Conservation (phyloP, 2,888 invertebrate species). For the Hartigia nigra region DNA sequence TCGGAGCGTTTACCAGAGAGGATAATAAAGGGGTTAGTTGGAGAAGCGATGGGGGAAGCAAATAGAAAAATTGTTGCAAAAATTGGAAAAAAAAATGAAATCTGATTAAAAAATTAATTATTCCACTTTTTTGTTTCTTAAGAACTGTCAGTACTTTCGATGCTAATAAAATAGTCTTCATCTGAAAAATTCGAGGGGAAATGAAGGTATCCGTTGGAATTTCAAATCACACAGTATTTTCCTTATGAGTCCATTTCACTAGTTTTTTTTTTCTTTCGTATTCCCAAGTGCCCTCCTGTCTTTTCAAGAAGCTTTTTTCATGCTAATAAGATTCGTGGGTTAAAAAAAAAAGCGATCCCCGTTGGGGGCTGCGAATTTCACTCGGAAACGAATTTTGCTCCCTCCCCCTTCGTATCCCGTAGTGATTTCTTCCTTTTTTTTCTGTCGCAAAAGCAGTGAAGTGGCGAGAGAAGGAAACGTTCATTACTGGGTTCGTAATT, state of each 20-base stretch:
- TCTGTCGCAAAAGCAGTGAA: constrained; percentile 2
- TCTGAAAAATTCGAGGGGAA: neutral
- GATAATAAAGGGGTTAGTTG: neutral
- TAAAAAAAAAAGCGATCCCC: constrained; percentile 12
- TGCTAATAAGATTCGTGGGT: constrained; percentile 38
- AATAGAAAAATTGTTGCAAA: neutral
- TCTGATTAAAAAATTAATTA: neutral
- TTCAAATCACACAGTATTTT: neutral
- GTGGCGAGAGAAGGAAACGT: constrained; percentile 3
- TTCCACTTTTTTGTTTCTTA: too few relatives aligned
- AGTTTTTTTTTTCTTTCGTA: neutral
- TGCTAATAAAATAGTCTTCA: neutral
- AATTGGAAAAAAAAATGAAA: neutral
- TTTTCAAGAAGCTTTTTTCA: constrained; percentile 34
- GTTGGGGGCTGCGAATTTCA: constrained; percentile 7
- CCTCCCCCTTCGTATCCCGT: neutral
- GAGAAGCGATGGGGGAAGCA: neutral
- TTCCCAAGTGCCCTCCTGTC: neutral
- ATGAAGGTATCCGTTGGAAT: neutral
- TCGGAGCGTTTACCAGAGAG: neutral
- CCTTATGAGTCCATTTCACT: neutral
- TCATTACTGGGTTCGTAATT: constrained; percentile 27
- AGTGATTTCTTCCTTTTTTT: constrained; percentile 5
- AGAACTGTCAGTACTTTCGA: neutral
- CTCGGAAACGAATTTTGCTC: constrained; percentile 16